Conservation (phyloP, 2,113 vertebrate species). For the Climacteris rufus region DNA sequence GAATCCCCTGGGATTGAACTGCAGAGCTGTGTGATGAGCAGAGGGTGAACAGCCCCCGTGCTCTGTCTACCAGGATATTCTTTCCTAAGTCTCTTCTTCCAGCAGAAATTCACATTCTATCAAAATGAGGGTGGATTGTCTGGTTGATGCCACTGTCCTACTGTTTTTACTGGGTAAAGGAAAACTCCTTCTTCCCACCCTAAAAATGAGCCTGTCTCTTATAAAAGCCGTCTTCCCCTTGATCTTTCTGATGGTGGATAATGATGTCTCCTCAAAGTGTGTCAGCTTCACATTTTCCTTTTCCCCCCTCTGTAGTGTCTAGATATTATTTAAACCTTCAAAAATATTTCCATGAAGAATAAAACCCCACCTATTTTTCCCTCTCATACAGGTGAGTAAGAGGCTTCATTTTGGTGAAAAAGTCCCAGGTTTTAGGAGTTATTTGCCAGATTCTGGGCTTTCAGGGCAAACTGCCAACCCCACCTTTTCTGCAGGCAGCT, state of each 20-base stretch:
- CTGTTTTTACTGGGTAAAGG: neutral
- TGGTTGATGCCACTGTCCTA: neutral
- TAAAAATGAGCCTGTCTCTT: neutral
- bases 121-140: neutral
- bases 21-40: neutral
- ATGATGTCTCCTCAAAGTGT: neutral
- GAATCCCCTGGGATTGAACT: neutral
- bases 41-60: neutral
- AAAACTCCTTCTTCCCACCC: neutral
- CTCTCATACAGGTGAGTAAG: neutral
- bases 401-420: neutral
- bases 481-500: constrained; percentile 13
- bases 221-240: neutral
- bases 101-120: neutral
- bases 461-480: constrained; percentile 9
- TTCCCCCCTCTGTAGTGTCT: neutral
- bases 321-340: neutral
- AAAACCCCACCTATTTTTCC: neutral
- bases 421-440: neutral
- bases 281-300: neutral
- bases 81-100: neutral
- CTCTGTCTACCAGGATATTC: neutral
- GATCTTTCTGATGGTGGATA: neutral
- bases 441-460: neutral
- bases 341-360: neutral